Evolutionary conservation across 2,888 invertebrate species (phyloP).

Genomic region (Epinotia brunnichana): DNA sequence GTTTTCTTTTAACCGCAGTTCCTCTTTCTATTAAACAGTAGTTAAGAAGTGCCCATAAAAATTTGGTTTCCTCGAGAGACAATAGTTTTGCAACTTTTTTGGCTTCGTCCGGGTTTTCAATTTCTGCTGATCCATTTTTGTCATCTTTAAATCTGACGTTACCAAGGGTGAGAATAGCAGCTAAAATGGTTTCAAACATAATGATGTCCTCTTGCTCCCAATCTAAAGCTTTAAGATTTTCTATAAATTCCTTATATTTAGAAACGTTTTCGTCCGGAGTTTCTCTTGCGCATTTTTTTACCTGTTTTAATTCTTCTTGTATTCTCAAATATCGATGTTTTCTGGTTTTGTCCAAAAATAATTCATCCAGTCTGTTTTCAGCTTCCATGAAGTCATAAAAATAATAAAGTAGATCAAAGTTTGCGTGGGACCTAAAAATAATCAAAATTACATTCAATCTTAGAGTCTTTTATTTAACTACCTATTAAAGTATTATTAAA

Average conservation of each 20-base stretch:
- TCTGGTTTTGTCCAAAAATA: constrained; percentile 86
- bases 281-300: constrained; percentile 86
- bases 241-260: constrained; percentile 86
- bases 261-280: constrained; percentile 86
- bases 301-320: constrained; percentile 81
- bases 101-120: constrained; percentile 89
- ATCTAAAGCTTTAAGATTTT: constrained; percentile 86
- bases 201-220: constrained; percentile 88
- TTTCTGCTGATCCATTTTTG: constrained; percentile 86
- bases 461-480: not conserved
- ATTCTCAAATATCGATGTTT: constrained; percentile 90
- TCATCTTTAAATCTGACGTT: constrained; percentile 90
- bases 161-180: constrained; percentile 91
- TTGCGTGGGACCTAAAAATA: constrained; percentile 89
- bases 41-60: constrained; percentile 93
- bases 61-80: constrained; percentile 90
- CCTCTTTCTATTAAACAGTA: constrained; percentile 92
- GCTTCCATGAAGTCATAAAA: constrained; percentile 92
- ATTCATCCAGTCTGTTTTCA: constrained; percentile 86
- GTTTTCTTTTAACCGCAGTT: constrained; percentile 86
- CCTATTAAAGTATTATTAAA: not conserved
- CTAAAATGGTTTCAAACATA: constrained; percentile 87
- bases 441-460: not conserved
- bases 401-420: constrained; percentile 95
- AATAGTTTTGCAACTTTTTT: constrained; percentile 89